A percentile compares a stretch with the other conserved stretches of the same genome.
Conservation (phyloP, 2,888 invertebrate species). For the Rugalucina vietnamica region DNA sequence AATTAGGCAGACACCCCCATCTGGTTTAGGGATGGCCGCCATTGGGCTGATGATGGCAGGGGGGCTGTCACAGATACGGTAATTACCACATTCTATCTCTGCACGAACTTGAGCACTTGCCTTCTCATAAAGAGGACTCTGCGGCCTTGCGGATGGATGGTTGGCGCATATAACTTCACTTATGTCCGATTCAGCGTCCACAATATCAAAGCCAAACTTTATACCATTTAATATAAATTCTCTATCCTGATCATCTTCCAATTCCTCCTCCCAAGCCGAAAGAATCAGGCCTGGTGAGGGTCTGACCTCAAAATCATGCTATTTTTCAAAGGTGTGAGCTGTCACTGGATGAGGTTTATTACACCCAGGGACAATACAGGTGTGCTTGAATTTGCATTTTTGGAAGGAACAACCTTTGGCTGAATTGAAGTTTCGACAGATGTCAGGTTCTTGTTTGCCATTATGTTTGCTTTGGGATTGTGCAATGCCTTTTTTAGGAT, state of each 20-base stretch:
- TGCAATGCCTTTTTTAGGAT: not conserved
- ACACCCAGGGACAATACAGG: not conserved
- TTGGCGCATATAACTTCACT: not conserved
- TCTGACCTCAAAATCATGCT: not conserved
- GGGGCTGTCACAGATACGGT: not conserved
- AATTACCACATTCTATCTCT: not conserved
- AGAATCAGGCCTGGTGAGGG: not conserved
- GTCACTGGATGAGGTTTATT: not conserved
- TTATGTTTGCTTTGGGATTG: not conserved
- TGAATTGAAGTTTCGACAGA: not conserved
- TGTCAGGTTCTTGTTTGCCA: not conserved
- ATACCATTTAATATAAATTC: not conserved
- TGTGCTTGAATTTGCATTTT: not conserved
- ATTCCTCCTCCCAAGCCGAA: not conserved
- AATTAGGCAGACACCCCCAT: too few relatives aligned
- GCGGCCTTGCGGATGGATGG: not conserved
- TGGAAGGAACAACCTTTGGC: not conserved
- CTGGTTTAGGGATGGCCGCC: not conserved
- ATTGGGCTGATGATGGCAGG: not conserved
- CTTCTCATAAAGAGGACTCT: not conserved
- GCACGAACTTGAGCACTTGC: not conserved
- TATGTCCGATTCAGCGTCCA: not conserved
- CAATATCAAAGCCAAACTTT: not conserved
- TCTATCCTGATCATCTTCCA: not conserved
- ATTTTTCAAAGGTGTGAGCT: not conserved